Conservation (phyloP, 2,797 vertebrate genomes). For the Sardinella longiceps region DNA sequence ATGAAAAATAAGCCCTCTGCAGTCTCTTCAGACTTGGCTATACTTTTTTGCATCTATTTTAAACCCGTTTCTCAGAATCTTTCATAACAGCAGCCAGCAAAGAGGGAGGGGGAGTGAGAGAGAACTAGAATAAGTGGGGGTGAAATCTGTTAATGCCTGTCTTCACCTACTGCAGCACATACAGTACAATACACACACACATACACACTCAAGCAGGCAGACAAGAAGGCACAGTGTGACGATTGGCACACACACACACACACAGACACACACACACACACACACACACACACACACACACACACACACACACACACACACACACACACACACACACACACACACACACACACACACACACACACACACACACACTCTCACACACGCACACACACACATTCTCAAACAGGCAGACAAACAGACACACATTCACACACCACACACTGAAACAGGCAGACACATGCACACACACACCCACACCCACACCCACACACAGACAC, state of each 20-base stretch:
- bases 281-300: not conserved
- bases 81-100: not conserved
- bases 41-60: slow-evolving; percentile 1
- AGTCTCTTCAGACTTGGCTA: not conserved
- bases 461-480: not conserved
- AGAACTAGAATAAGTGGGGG: not conserved
- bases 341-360: not conserved
- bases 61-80: not conserved
- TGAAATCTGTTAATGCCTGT: not conserved
- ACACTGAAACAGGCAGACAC: not conserved
- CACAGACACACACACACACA: not conserved
- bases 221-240: not conserved
- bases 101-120: not conserved
- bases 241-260: not conserved
- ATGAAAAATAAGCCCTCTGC: not conserved
- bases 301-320: not conserved
- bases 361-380: not conserved
- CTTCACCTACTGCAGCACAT: not conserved
- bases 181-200: too few relatives aligned
- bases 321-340: slow-evolving; percentile 11
- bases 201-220: too few relatives aligned
- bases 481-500: not conserved
- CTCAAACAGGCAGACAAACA: too few relatives aligned
- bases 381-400: not conserved
- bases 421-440: not conserved